These are phyloP conservation scores for Allolobophora icterica DNA, from an alignment of 2,888 invertebrate genomes.

Conservation along the genomic window DNA sequence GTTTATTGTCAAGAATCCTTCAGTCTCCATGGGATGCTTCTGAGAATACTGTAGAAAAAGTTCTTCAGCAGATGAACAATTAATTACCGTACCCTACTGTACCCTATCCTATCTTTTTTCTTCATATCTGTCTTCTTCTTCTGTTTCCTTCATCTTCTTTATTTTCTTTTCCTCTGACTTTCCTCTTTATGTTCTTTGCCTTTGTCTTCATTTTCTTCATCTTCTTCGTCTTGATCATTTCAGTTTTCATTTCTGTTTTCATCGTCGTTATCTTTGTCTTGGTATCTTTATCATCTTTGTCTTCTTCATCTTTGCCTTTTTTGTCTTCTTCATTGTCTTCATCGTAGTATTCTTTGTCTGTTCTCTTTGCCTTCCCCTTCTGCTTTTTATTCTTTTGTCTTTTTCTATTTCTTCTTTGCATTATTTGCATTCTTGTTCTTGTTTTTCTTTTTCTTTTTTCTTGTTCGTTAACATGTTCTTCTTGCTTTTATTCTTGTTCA, in stretches of 20 bases:
- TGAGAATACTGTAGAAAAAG: no score
- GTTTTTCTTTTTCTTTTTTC: no score
- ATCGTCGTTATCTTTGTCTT: not conserved
- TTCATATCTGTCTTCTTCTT: not conserved
- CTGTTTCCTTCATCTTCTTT: not conserved
- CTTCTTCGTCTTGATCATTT: not conserved
- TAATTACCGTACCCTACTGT: not conserved
- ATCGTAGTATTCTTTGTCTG: not conserved
- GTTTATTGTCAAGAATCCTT: not conserved
- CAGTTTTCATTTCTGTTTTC: not conserved
- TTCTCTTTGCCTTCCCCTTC: no score
- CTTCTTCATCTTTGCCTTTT: not conserved
- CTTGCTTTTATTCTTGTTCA: no score
- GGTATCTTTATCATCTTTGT: not conserved
- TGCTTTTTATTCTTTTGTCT: no score
- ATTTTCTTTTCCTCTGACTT: not conserved
- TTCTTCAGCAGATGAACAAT: no score
- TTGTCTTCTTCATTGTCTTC: not conserved
- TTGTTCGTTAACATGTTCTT: no score
- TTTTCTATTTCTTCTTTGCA: no score
- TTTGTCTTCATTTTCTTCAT: not conserved
- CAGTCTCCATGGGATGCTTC: not conserved
- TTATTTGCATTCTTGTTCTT: no score
- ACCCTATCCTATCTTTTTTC: conserved; percentile 22
- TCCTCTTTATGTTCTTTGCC: not conserved